These are phyloP conservation scores for Jordanella pulchra DNA, from an alignment of 2,797 vertebrate genomes.

Conservation along the genomic window DNA sequence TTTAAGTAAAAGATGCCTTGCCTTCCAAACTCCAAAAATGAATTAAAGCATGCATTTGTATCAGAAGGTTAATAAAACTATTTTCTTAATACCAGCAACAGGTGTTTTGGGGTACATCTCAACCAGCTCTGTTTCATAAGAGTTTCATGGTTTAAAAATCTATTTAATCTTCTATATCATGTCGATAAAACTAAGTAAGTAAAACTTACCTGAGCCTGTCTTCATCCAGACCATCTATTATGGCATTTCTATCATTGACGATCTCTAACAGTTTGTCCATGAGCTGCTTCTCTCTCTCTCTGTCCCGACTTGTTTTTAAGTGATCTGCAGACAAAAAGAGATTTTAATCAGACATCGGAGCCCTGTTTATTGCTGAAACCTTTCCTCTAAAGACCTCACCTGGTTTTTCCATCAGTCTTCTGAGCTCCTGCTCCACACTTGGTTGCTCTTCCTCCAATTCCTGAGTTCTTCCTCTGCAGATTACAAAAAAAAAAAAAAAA, in stretches of 20 bases:
- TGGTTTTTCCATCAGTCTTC: conserved; percentile 84
- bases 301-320: conserved; percentile 82
- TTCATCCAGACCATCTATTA: conserved; percentile 91
- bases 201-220: conserved; percentile 88
- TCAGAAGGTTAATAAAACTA: too few relatives aligned
- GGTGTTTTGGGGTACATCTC: too few relatives aligned
- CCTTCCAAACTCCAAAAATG: too few relatives aligned
- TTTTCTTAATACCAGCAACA: too few relatives aligned
- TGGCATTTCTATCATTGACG: conserved; percentile 88
- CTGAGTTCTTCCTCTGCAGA: conserved; percentile 85
- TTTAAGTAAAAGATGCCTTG: too few relatives aligned
- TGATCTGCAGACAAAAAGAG: conserved; percentile 49
- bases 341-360: neutral
- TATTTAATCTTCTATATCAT: neutral
- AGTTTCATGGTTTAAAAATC: neutral
- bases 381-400: conserved; percentile 67
- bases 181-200: too few relatives aligned
- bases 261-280: conserved; percentile 86
- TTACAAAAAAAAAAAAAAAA: conserved; percentile 4
- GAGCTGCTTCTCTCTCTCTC: conserved; percentile 82
- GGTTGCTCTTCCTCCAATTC: conserved; percentile 87
- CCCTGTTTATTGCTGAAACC: fast-evolving
- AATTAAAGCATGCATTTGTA: too few relatives aligned
- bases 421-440: conserved; percentile 83
- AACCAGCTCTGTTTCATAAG: too few relatives aligned